A percentile compares a stretch with the other conserved stretches of the same genome.
phyloP scores from a whole-genome alignment of 2,888 invertebrate species.

The Drosophila silvestris region DNA sequence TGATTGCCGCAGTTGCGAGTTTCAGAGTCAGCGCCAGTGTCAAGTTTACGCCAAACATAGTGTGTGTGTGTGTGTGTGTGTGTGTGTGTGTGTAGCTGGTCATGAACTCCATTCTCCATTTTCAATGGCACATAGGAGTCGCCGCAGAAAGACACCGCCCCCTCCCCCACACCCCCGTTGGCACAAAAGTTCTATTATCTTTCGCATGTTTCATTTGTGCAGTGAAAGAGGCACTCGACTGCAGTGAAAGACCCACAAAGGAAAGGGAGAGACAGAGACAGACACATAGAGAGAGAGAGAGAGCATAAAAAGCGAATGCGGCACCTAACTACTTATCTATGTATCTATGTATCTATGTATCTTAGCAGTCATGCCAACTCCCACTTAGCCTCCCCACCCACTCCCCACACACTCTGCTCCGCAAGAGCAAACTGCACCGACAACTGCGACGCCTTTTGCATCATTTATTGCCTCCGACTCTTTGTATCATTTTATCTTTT shows the following conservation, averaged over 20 bases:
- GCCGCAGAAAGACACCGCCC: not conserved
- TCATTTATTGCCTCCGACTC: slow-evolving; percentile 63
- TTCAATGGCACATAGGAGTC: slow-evolving; percentile 73
- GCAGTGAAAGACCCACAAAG: slow-evolving; percentile 39
- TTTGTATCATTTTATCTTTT: slow-evolving; percentile 45
- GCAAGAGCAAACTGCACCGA: slow-evolving; percentile 22
- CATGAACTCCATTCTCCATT: slow-evolving; percentile 81
- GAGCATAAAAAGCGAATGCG: slow-evolving; percentile 45
- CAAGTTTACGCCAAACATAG: slow-evolving; percentile 74
- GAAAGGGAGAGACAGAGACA: not conserved
- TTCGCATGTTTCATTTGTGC: slow-evolving; percentile 67
- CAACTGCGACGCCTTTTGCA: slow-evolving; percentile 60
- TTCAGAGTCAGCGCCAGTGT: slow-evolving; percentile 70
- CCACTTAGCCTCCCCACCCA: slow-evolving; percentile 19
- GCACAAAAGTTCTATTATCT: slow-evolving; percentile 74
- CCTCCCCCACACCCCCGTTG: not conserved
- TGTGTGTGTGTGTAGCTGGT: slow-evolving; percentile 49
- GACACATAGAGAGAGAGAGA: not conserved
- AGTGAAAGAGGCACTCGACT: slow-evolving; percentile 32
- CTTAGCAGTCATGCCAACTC: slow-evolving; percentile 34
- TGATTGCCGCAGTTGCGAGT: slow-evolving; percentile 10
- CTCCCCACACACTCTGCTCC: not conserved
- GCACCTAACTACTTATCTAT: slow-evolving; percentile 45
- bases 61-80: slow-evolving; percentile 20
- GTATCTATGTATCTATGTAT: slow-evolving; percentile 11